Base-by-base conservation (phyloP, 2,797 vertebrate genomes). In the Pseudochirops cupreus region DNA sequence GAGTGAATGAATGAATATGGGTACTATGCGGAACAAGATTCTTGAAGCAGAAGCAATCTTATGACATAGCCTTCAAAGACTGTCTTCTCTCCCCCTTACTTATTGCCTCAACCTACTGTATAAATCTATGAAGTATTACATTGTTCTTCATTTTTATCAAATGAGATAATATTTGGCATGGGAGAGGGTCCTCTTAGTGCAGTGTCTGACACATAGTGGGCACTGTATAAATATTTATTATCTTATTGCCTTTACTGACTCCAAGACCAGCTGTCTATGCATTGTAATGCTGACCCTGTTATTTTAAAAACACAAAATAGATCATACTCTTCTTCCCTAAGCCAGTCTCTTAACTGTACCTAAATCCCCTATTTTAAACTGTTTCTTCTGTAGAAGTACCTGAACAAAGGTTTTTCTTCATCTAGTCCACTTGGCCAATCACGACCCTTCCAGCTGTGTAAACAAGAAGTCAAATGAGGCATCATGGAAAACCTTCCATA, bases 221-320 rank as follows among this genome's bases (percentile, higher is more conserved):
- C 39, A 87, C 2, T 50, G 21, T 82, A 21, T 46, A 82, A 82
- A 46, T 82, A 5, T 46, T 46, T 82, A 74, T 82, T 82, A 82
- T 82, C 18, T 82, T 82, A 82, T 46, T 82, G n/a, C n/a, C 18
- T 4, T 82, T 9, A 46, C n/a, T 67, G 31, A 67, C 31, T 39
- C 67, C n/a, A 82, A 82, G n/a, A 82, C 39, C 18, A 87, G 21
- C 24, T 87, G 21, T 82, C 39, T 87, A 82, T 46, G 21, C 39
- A 26, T 10, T 46, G 39, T 46, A 21, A 82, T 82, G 16, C 13
- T 67, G 18, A 74, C 18, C 6, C 67, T 74, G 18, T 21, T 39
- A 39, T n/a, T 52, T 91, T 59, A 94, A 67, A 74, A 74, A 46
- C 5, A 52, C 29, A 95, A 52, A 90, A 57, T 92, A 91, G 50